Evolutionary conservation across 2,113 vertebrate genomes (phyloP), one percentile per base, ranked within the genome.

Genomic region (Trematocara unimaculatum): DNA sequence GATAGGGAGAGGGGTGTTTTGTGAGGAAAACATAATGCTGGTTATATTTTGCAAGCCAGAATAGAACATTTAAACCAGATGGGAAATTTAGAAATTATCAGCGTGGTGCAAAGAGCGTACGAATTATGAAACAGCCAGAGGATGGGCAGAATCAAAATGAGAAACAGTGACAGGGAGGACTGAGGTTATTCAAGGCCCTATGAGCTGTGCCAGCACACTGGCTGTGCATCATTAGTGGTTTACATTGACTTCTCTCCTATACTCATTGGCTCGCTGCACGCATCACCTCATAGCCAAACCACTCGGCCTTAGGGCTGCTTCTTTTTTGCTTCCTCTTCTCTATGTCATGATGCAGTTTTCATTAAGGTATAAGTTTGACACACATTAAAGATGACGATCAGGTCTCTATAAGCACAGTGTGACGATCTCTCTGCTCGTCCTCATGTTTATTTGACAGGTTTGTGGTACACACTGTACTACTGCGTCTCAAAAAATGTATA

Each of bases 31-130:
- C 70, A 70, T 18, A 62, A 82, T 58, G 62, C 12, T 15, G 42
- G 18, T 85, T 87, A 85, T 82, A 56, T 31, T 17, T 38, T 33
- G 74, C 38, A 35, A 82, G 67, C 62, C 86, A 33, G 56, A 86
- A 85, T 42, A 77, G 89, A 82, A 94, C 91, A 95, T 91, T 88
- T 64, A 92, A 95, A 93, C 85, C 94, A 96, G 92, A 94, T 77
- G 90, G 78, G 78, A 20, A 79, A 82, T 82, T 83, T 54, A 20
- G 13, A 79, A 72, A 54, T 81, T 6, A 84, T 26, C 49, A 40
- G 33, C 33, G 29, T 56, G 14, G 11, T 29, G 6, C 49, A 81
- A 18, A 54, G 58, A 79, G 77, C 54, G 4, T 33, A 29, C 15
- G 12, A 33, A 77, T 47, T 77, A 70, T 54, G 74, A 84, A 78